These are phyloP conservation scores for Baronia brevicornis DNA, from an alignment of 2,888 invertebrate species.

Conservation along the genomic window DNA sequence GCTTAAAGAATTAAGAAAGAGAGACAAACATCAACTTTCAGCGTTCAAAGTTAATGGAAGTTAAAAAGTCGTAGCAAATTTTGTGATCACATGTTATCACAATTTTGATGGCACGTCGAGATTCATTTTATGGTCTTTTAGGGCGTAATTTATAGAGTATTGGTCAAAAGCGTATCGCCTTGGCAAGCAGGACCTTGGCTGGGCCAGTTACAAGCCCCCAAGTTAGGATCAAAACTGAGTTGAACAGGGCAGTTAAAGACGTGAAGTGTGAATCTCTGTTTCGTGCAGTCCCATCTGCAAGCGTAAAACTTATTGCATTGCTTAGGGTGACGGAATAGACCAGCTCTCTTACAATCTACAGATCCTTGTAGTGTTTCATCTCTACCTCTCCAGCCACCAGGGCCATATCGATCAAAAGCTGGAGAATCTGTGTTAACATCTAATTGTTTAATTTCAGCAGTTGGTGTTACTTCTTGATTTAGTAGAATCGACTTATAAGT, in stretches of 20 bases:
- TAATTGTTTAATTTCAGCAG: slow-evolving; percentile 28
- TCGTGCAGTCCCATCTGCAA: slow-evolving; percentile 86
- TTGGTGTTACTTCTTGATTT: slow-evolving; percentile 47
- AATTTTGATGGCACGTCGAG: slow-evolving; percentile 66
- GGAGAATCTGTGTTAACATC: slow-evolving; percentile 48
- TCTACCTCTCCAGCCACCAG: slow-evolving; percentile 76
- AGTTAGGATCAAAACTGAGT: slow-evolving; percentile 82
- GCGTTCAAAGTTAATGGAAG: slow-evolving; percentile 29
- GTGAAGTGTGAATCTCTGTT: slow-evolving; percentile 83
- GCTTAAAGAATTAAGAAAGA: slow-evolving; percentile 46
- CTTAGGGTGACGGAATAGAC: slow-evolving; percentile 81
- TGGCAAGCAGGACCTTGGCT: slow-evolving; percentile 86
- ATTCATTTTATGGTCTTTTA: slow-evolving; percentile 30
- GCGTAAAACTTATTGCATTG: slow-evolving; percentile 89
- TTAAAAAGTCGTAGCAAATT: slow-evolving; percentile 31
- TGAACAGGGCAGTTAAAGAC: slow-evolving; percentile 87
- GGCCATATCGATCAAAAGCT: slow-evolving; percentile 76
- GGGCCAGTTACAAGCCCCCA: slow-evolving; percentile 90
- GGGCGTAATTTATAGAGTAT: slow-evolving; percentile 51
- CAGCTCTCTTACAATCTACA: slow-evolving; percentile 77
- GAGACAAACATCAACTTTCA: slow-evolving; percentile 36
- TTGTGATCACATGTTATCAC: slow-evolving; percentile 60
- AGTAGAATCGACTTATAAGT: slow-evolving; percentile 57
- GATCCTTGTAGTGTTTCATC: slow-evolving; percentile 77
- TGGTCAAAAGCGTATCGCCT: slow-evolving; percentile 79